A percentile compares a stretch with the other conserved stretches of the same genome.
Conservation (phyloP, 2,888 invertebrate genomes). For the Yponomeuta cagnagella region DNA sequence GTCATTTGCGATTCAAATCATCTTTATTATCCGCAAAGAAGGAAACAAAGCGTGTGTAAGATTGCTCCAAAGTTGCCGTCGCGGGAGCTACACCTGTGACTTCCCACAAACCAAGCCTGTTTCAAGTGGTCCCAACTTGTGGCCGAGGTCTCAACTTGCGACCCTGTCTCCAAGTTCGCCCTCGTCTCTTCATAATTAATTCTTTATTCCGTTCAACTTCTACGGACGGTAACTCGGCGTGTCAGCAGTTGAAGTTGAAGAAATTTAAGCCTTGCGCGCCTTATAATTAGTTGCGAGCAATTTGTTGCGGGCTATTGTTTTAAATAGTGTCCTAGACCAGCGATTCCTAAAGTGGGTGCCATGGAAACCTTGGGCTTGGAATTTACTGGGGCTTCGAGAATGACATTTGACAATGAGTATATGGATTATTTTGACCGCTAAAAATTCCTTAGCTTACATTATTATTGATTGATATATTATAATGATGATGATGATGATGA, state of each 20-base stretch:
- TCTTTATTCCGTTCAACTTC: conserved; percentile 72
- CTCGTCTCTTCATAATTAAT: conserved; percentile 70
- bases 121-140: conserved; percentile 55
- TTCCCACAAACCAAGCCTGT: conserved; percentile 71
- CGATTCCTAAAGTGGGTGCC: no score
- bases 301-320: background rate
- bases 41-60: conserved; percentile 66
- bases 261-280: conserved; percentile 46
- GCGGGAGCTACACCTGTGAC: conserved; percentile 61
- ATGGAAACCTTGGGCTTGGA: no score
- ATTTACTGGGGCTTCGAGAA: no score
- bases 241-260: conserved; percentile 70
- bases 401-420: no score
- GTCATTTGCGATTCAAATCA: conserved; percentile 69
- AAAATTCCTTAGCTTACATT: no score
- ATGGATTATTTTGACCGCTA: no score
- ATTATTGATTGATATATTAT: no score
- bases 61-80: conserved; percentile 17
- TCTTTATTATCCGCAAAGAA: conserved; percentile 60
- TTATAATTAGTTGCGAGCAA: background rate
- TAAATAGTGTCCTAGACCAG: background rate
- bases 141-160: conserved; percentile 48
- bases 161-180: conserved; percentile 51
- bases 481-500: no score
- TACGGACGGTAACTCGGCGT: conserved; percentile 46